Percentiles rank a stretch among this genome's conserved stretches.
Conservation (phyloP, 2,888 invertebrate genomes). For the Oscheius sp. region DNA sequence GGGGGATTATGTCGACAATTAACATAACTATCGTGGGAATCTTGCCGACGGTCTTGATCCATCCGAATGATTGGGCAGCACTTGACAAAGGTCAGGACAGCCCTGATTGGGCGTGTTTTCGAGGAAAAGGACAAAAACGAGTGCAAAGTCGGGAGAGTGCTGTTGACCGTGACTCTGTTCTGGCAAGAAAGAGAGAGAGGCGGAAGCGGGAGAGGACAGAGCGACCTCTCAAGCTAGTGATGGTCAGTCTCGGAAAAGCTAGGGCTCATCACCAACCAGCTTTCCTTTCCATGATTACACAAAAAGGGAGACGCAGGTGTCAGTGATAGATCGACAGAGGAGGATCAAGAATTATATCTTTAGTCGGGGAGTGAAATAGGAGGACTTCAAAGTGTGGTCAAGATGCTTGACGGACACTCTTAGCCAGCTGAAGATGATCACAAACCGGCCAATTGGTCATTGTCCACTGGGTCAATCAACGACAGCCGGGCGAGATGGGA, state of each 20-base stretch:
- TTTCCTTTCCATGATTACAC: background rate
- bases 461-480: conserved; percentile 23
- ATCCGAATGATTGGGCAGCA: too few species aligned
- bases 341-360: background rate
- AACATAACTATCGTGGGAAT: conserved; percentile 1
- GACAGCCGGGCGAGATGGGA: background rate
- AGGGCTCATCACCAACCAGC: background rate
- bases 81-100: too few species aligned
- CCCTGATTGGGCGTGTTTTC: background rate
- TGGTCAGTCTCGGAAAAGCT: too few species aligned
- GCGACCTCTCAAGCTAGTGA: too few species aligned
- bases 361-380: too few species aligned
- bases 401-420: too few species aligned
- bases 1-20: background rate
- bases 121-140: background rate
- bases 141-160: background rate
- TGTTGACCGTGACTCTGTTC: conserved; percentile 1
- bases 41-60: background rate
- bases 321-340: background rate
- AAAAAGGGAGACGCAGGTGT: background rate
- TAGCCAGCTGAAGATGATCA: background rate
- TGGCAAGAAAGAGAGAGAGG: background rate
- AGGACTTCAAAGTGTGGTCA: too few species aligned
- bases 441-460: conserved; percentile 21
- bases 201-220: too few species aligned